Base-by-base conservation (phyloP, 2,888 invertebrate species). In the Xestia xanthographa region DNA sequence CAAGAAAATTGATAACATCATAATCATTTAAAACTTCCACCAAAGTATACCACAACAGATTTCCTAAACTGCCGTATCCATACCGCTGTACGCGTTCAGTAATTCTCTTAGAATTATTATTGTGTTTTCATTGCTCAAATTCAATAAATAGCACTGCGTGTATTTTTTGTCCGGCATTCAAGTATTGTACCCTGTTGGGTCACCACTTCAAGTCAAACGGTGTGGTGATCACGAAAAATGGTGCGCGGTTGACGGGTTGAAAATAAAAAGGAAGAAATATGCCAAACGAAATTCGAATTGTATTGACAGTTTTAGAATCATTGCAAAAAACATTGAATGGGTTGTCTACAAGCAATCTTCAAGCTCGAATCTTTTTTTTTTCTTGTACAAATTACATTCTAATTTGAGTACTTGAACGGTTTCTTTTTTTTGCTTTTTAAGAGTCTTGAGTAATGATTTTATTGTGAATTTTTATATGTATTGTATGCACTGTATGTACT, bases 81-180 rank as follows among this genome's bases (percentile, higher is more conserved):
- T 34, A 22, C 4, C 34, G 26, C 75, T 48, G 62, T 80, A 74
- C 29, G 26, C 71, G 22, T 62, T 68, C 43, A 72, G 75, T 89
- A 9, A 65, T 90, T 90, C 89, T 89, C 86, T 83, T 83, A 84
- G 91, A 93, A 92, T 93, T 91, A 94, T 93, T 94, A 94, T 95
- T 94, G 92, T 96, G 95, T 96, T 96, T 96, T 96, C 94, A 93
- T 96, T 94, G 94, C 94, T 92, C 91, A 89, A 90, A 86, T 88
- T 87, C 89, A 89, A 90, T 95, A 95, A 95, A 96, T 95, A 90
- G 94, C 95, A 43, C 96, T 92, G 95, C 95, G 91, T 95, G 96
- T 92, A 91, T 95, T 95, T 95, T 94, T 95, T 92, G 90, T 71
- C 88, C 82, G 89, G 86, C 70, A 84, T 85, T 93, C 86, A 83